A percentile compares a stretch with the other conserved stretches of the same genome.
phyloP scores from a whole-genome alignment of 1,140 invertebrate species.

The Rhyzopertha dominica region DNA sequence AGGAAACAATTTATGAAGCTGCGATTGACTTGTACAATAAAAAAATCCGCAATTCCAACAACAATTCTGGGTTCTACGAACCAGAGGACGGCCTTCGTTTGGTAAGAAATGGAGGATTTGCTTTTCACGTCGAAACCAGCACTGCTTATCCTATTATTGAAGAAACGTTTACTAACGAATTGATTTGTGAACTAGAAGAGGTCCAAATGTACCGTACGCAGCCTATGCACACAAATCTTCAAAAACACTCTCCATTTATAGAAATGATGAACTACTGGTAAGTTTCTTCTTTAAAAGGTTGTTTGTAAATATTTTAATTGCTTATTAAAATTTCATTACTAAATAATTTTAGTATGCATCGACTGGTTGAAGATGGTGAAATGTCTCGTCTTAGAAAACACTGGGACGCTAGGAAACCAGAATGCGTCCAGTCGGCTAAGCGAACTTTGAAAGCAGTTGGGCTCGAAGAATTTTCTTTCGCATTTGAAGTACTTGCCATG shows the following conservation, averaged over 20 bases:
- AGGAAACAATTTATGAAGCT: constrained; percentile 55
- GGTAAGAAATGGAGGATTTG: constrained; percentile 31
- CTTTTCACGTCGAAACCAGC: constrained; percentile 33
- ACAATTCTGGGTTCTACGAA: constrained; percentile 21
- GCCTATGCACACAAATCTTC: constrained; percentile 30
- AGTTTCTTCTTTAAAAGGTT: constrained; percentile 6
- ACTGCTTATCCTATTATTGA: constrained; percentile 37
- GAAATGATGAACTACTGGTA: constrained; percentile 36
- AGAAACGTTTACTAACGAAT: constrained; percentile 25
- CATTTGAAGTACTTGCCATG: constrained; percentile 7
- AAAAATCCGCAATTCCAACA: constrained; percentile 42
- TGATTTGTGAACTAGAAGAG: constrained; percentile 37
- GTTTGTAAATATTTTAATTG: background rate
- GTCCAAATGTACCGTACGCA: constrained; percentile 31
- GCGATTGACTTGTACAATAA: constrained; percentile 50
- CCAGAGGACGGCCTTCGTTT: constrained; percentile 25
- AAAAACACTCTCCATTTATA: constrained; percentile 33
- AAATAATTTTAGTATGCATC: constrained; percentile 15
- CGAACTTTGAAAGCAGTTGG: constrained; percentile 16
- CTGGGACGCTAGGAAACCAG: constrained; percentile 21
- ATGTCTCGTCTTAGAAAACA: constrained; percentile 19
- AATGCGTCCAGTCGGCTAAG: constrained; percentile 14
- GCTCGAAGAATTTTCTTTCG: constrained; percentile 21
- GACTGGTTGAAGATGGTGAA: constrained; percentile 16
- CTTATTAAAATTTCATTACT: background rate